These are phyloP conservation scores for Teleiodes luculella DNA, from an alignment of 2,888 invertebrate genomes.

Conservation along the genomic window DNA sequence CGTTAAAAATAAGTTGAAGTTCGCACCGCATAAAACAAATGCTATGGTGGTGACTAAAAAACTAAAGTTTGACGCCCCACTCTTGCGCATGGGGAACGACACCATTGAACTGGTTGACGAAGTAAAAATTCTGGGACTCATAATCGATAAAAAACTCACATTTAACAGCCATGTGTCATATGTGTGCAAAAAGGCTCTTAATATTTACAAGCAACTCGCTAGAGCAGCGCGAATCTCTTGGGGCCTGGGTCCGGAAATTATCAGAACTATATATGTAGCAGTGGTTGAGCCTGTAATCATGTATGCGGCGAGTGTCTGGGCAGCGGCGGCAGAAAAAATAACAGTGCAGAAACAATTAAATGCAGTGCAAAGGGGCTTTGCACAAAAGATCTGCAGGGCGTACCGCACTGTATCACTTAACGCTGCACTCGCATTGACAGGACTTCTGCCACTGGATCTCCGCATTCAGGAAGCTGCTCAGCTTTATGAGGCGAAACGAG, in stretches of 20 bases:
- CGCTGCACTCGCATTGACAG: conserved; percentile 7
- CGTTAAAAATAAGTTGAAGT: background rate
- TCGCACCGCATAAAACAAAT: background rate
- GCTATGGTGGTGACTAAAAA: background rate
- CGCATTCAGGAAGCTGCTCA: background rate
- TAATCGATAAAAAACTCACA: background rate
- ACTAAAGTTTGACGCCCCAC: background rate
- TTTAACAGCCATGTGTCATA: background rate
- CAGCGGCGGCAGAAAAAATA: background rate
- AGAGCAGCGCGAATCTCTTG: background rate
- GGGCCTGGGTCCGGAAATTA: background rate
- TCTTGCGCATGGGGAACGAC: conserved; percentile 4
- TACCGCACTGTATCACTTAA: conserved; percentile 6
- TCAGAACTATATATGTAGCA: background rate
- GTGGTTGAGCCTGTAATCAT: too few species aligned
- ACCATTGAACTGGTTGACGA: conserved; percentile 5
- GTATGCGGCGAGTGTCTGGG: background rate
- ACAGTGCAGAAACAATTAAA: background rate
- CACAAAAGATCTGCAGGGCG: background rate
- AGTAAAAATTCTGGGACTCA: conserved; percentile 20
- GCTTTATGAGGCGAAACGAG: background rate
- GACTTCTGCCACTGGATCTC: conserved; percentile 10
- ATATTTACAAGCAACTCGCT: background rate
- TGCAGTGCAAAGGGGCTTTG: background rate
- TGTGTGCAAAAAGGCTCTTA: background rate